phyloP scores from a whole-genome alignment of 1,140 invertebrate species.

The Apis laboriosa region DNA sequence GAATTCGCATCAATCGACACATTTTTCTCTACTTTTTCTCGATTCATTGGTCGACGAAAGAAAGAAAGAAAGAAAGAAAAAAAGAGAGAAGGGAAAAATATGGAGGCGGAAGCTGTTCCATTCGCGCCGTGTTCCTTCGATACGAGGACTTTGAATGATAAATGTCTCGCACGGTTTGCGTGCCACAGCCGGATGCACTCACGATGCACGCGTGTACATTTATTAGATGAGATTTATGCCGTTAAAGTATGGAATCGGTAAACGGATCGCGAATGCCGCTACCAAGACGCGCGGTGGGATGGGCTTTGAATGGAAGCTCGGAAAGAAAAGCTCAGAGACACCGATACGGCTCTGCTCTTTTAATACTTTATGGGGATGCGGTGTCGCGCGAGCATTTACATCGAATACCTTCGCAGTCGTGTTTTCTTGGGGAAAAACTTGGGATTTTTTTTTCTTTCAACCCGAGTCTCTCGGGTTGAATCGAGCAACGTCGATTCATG shows the following conservation, averaged over 20 bases:
- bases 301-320: conserved; percentile 18
- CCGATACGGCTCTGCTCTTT: background rate
- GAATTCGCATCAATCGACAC: background rate
- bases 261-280: conserved; percentile 38
- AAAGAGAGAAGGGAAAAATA: no score
- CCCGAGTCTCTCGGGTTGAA: background rate
- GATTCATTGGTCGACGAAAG: no score
- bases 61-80: no score
- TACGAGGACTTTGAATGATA: conserved; percentile 40
- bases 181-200: background rate
- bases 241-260: conserved; percentile 42
- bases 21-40: background rate
- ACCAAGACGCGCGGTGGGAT: background rate
- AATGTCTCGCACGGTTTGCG: background rate
- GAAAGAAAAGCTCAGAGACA: conserved; percentile 1
- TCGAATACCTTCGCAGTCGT: conserved; percentile 9
- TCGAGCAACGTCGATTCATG: background rate
- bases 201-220: conserved; percentile 20
- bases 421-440: conserved; percentile 11
- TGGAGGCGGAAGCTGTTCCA: background rate
- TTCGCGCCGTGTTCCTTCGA: background rate
- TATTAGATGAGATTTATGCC: conserved; percentile 43
- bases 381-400: conserved; percentile 32
- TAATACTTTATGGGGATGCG: conserved; percentile 34
- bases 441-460: background rate